phyloP scores from a whole-genome alignment of 2,113 vertebrate genomes.

The Telmatochromis sp. region DNA sequence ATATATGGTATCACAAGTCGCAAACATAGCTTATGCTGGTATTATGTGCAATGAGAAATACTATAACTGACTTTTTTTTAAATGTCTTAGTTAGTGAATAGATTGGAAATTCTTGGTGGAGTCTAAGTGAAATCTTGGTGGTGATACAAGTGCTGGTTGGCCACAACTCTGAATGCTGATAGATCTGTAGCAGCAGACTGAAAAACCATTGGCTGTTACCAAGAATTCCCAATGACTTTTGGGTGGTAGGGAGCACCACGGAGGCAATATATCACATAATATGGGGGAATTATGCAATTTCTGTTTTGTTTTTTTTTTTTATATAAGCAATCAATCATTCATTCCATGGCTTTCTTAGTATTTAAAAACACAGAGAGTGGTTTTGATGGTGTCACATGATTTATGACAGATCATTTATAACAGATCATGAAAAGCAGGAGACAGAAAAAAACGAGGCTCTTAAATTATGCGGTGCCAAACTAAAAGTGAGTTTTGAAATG shows the following conservation, averaged over 20 bases:
- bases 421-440: neutral
- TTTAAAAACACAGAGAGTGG: neutral
- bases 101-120: neutral
- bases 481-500: neutral
- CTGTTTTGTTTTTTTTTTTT: accelerated
- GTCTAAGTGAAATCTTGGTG: neutral
- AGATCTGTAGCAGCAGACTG: neutral
- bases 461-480: neutral
- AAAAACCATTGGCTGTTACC: neutral
- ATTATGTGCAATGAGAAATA: neutral
- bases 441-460: neutral
- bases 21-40: neutral
- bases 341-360: neutral
- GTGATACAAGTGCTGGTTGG: neutral
- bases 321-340: neutral
- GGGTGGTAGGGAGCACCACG: neutral
- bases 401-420: neutral
- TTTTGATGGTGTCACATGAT: neutral
- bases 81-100: neutral
- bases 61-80: accelerated
- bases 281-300: neutral
- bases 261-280: neutral
- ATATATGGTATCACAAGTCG: neutral
- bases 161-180: neutral
- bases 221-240: neutral